A percentile compares a stretch with the other conserved stretches of the same genome.
phyloP scores from a whole-genome alignment of 2,113 vertebrate genomes.

The Progne subis region DNA sequence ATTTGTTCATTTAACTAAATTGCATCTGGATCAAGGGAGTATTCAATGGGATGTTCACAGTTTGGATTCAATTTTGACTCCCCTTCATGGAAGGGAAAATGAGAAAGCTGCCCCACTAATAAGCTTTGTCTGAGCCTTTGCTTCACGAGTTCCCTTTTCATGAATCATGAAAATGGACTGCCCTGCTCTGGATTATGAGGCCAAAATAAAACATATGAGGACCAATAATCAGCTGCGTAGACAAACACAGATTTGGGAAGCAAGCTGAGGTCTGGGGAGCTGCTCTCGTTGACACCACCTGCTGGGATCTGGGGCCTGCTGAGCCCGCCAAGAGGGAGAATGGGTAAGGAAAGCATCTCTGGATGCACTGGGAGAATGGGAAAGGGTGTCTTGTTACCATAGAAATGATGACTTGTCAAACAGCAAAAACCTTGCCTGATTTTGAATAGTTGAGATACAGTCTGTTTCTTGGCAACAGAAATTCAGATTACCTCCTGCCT shows the following conservation, averaged over 20 bases:
- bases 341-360: background rate
- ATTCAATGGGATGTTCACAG: background rate
- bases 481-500: background rate
- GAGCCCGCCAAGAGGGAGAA: background rate
- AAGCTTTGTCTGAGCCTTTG: slow-evolving; percentile 4
- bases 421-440: background rate
- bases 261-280: background rate
- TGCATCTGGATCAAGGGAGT: background rate
- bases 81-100: background rate
- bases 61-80: background rate
- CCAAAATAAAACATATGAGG: background rate
- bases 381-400: background rate
- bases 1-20: slow-evolving; percentile 23
- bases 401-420: background rate
- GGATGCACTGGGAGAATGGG: background rate
- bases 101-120: background rate
- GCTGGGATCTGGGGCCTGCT: background rate
- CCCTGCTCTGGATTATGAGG: background rate
- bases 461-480: background rate
- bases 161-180: background rate
- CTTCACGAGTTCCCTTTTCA: background rate
- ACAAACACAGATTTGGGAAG: background rate
- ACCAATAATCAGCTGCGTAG: background rate
- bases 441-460: background rate
- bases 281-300: background rate